Evolutionary conservation across 2,113 vertebrate species (phyloP), one percentile per base, ranked within the genome.

Genomic region (Caloenas nicobarica): DNA sequence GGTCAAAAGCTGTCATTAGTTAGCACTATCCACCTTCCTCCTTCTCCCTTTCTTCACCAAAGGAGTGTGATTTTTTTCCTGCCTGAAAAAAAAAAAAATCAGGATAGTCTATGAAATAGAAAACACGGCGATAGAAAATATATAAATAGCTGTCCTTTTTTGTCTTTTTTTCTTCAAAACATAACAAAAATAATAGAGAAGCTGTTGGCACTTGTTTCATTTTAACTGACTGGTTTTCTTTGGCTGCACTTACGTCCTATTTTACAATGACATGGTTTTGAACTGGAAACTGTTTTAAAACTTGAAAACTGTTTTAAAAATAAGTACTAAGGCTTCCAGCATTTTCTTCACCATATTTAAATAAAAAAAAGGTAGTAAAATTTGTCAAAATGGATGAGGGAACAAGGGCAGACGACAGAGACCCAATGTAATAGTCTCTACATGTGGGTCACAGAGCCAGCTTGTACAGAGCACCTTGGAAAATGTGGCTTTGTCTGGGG

Each of bases 401-500:
- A 61, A 40, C 9, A 82, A 51, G 24, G 24, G 34, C 54, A 60
- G 44, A 70, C 14, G 44, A 60, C 14, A 70, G 23, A 51, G 14
- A 13, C 16, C 10, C 22, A 12, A 7, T 60, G 17, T 21, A 33
- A 50, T 17, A 56, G 28, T 74, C 28, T 46, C 28, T 48, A 54
- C 2, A 1, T 6, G 3, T 44, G 38, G 33, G 10, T 54, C 16
- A 31, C 5, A 17, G n/a, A 56, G 16, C 23, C 10, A 56, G 11
- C 23, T 71, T 2, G 2, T 18, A 11, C 22, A n/a, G 40, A 73
- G 13, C 5, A 5, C 17, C 14, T 31, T 1, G 0, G 18, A n/a
- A 29, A 24, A 38, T 40, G 29, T 62, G 40, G 18, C 15, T 34
- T 56, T 72, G 42, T 11, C 31, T 14, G 24, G 29, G 38, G 24